Evolutionary conservation across 2,888 invertebrate species (phyloP).

Genomic region (Liposcelis brunnea): DNA sequence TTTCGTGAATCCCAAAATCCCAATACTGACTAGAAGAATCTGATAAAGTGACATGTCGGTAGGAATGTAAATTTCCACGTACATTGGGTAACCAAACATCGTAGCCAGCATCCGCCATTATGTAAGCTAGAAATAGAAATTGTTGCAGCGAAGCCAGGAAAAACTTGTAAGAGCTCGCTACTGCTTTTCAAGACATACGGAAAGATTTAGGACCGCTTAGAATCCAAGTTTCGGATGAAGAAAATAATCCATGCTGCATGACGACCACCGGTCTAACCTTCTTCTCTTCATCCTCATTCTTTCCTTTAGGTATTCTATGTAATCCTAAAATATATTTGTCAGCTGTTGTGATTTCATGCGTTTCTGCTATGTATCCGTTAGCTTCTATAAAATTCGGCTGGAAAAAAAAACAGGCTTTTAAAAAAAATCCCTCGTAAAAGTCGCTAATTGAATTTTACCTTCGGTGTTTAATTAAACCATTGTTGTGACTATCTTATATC

Average conservation of each 20-base stretch:
- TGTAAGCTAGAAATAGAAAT: constrained; percentile 1
- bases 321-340: constrained; percentile 30
- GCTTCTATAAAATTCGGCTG: constrained; percentile 17
- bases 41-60: neutral
- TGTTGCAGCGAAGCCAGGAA: no score
- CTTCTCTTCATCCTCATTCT: neutral
- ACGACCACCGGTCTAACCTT: neutral
- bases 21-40: no score
- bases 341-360: constrained; percentile 21
- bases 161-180: no score
- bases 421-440: no score
- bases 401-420: neutral
- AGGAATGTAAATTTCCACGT: neutral
- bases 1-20: constrained; percentile 6
- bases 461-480: no score
- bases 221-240: neutral
- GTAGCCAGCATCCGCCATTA: neutral
- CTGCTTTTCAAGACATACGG: neutral
- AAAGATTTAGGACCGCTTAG: neutral
- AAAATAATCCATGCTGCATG: constrained; percentile 4
- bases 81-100: constrained; percentile 2
- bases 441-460: no score
- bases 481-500: no score
- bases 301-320: constrained; percentile 24
- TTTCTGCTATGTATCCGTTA: constrained; percentile 19